Evolutionary conservation across 2,888 invertebrate genomes (phyloP), one percentile per base, ranked within the genome.

Genomic region (Vanessa cardui): DNA sequence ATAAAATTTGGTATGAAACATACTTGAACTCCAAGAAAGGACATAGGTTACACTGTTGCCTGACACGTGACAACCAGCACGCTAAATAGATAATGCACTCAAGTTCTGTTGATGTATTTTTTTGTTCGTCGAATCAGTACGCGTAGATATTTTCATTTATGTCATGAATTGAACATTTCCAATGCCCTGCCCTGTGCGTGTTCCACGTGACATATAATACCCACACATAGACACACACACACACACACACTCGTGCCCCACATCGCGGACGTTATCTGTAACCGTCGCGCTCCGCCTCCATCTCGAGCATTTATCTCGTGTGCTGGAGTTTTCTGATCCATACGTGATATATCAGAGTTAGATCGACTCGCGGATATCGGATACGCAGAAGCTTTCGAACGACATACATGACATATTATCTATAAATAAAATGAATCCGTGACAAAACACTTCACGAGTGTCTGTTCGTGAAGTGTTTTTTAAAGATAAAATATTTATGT

Each of bases 181-280:
- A 12, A 21, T 21, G 31, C 12, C 26, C 52, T 26, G 26, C 18
- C n/a, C 7, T 47, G 47, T 47, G 16, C 47, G 4, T 39, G 39
- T 39, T 12, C 47, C n/a, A 16, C 31, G 54, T 33, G 54, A 52
- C 31, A n/a, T 54, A 31, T 33, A 20, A 54, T 31, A 54, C 15
- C 15, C 50, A 21, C 54, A n/a, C 26, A 26, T 3, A 26, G 3
- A 26, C 8, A 47, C 39, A 26, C 8, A 47, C 39, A 39, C 39
- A 39, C 12, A 12, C 39, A 39, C 39, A 12, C 16, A 31, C 31
- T 7, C 31, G 54, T 31, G 54, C 31, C n/a, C 26, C 31, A 31
- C 54, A 31, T 54, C 54, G 54, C 47, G n/a, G 18, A 39, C 47
- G 47, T 31, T 54, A 54, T 54, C 54, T 31, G 54, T 54, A 54